phyloP scores from a whole-genome alignment of 2,797 vertebrate genomes.

The Apogon hyalosoma region DNA sequence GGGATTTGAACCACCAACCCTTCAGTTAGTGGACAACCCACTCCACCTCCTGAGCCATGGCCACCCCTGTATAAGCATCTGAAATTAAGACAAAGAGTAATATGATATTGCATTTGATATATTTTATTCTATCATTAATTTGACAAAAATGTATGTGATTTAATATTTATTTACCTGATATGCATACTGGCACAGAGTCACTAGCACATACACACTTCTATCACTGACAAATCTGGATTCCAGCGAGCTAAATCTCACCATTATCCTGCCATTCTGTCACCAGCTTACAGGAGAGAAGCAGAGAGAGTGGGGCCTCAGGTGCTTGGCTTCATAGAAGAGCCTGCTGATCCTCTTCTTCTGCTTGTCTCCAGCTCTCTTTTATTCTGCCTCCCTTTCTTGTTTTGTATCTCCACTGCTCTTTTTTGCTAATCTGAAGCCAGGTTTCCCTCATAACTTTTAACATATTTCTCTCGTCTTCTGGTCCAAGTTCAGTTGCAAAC shows the following conservation, averaged over 20 bases:
- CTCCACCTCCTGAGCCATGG: no score
- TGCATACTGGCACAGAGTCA: conserved; percentile 1
- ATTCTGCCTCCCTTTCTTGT: no score
- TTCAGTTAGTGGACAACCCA: no score
- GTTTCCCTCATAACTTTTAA: no score
- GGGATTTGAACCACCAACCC: no score
- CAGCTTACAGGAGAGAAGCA: conserved; percentile 21
- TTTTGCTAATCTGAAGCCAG: no score
- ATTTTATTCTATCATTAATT: not conserved
- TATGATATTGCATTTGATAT: not conserved
- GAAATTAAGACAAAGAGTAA: not conserved
- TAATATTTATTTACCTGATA: conserved; percentile 7
- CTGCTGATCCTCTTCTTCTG: conserved; percentile 47
- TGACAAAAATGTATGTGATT: not conserved
- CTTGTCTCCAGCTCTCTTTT: conserved; percentile 14
- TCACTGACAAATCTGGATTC: conserved; percentile 11
- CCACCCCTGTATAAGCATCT: no score
- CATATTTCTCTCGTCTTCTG: no score
- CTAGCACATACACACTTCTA: conserved; percentile 13
- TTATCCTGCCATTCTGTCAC: conserved; percentile 9
- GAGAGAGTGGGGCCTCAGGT: conserved; percentile 50
- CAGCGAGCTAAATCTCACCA: conserved; percentile 20
- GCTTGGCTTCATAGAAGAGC: conserved; percentile 45
- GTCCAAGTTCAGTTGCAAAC: no score
- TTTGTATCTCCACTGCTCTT: no score